Base-by-base conservation (phyloP, 1,140 invertebrate species). In the Akabosia matsudoensis region DNA sequence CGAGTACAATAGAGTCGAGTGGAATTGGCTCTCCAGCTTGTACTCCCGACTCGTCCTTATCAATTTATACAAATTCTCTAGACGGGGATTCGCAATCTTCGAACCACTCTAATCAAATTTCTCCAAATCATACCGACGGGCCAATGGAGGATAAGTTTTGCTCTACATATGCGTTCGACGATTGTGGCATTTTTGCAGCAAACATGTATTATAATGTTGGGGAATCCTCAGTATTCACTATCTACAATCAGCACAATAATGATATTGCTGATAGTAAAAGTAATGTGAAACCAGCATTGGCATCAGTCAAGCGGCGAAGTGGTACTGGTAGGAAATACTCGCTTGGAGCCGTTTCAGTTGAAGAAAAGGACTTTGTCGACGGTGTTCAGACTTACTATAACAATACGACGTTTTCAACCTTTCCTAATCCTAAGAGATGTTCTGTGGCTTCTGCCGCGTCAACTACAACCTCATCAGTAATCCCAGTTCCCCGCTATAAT, bases 191-290 rank as follows among this genome's bases (percentile, higher is more conserved):
- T 18, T 76, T 73, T 54, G 78, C 78, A 33, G 73, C 78, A 0
- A 79, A 79, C n/a, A 79, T 79, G 78, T 79, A 75, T 24, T 79
- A 79, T 37, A 76, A 79, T 30, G 74, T 79, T n/a, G 78, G 78
- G 24, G 78, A 77, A n/a, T 67, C 61, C 7, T 67, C 61, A 28
- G 61, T 67, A 1, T 67, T 67, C 28, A 67, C 61, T 30, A 67
- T 67, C 31, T 67, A 67, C 31, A 24, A 67, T 31, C 61, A 67
- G 61, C 7, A 67, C 31, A 22, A 31, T 31, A 67, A 28, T 22
- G 31, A 30, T 22, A 4, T 14, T 31, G 54, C 14, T 61, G 24
- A 61, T 26, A 33, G 13, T 28, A 70, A 31, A 10, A 70, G 28
- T 70, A 37, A 33, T 34, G 37, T 7, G 18, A 45, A 18, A 18